Evolutionary conservation across 2,797 vertebrate species (phyloP).

Genomic region (Acanthiza pusilla): DNA sequence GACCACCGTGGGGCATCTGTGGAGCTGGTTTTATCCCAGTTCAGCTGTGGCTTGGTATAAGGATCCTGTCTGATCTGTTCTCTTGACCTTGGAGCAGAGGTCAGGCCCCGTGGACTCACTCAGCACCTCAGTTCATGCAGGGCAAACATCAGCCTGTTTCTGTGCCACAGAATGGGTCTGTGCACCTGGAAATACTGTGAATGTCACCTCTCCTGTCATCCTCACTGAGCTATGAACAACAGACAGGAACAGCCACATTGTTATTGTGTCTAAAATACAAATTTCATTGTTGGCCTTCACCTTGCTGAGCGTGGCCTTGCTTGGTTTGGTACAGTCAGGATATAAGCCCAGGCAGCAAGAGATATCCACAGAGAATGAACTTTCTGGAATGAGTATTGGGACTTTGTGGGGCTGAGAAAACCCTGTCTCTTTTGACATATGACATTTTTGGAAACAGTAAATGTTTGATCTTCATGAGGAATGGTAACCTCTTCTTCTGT

Average conservation of each 20-base stretch:
- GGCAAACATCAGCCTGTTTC: background rate
- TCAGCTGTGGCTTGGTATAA: background rate
- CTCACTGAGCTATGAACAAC: accelerated
- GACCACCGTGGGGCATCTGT: background rate
- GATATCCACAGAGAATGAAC: background rate
- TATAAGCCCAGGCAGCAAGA: background rate
- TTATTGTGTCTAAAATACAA: background rate
- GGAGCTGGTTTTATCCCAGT: background rate
- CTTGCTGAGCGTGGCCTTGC: background rate
- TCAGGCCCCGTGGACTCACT: background rate
- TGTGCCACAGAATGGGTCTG: background rate
- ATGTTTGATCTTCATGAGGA: background rate
- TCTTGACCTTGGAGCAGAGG: accelerated
- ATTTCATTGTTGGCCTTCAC: background rate
- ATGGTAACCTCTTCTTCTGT: background rate
- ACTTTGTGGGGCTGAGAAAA: background rate
- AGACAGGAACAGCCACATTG: accelerated
- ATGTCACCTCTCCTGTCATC: background rate
- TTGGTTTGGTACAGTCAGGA: background rate
- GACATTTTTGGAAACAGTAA: background rate
- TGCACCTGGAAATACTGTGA: background rate
- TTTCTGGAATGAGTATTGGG: background rate
- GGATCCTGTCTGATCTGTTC: background rate
- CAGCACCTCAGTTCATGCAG: too few species aligned
- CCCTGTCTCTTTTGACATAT: background rate